Base-by-base conservation (phyloP, 2,888 invertebrate species). In the Alloplasta piceator region DNA sequence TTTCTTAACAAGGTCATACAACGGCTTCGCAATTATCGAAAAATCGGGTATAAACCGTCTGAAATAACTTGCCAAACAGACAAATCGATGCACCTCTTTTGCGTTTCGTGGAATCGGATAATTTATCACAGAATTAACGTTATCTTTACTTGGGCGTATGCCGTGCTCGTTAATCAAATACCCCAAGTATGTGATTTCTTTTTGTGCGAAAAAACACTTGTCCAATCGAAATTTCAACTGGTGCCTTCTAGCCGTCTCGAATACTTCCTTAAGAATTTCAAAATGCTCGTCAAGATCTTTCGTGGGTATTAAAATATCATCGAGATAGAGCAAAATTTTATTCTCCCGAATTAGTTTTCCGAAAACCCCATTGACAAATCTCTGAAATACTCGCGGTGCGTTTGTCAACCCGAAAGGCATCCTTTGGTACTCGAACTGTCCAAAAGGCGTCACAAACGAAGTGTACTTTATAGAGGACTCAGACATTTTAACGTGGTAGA, bases 161-260 rank as follows among this genome's bases (percentile, higher is more conserved):
- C 71, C 64, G 4, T 56, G 0, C 9, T 39, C 16, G 7, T n/a
- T 26, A 9, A 80, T 36, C 6, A 16, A 1, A 48, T 80, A 80
- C 1, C 80, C 80, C 4, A 80, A 36, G 46, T 73, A 77, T 0
- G 39, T 14, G 6, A 80, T 61, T 6, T 74, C 61, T 0, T 58
- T 84, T 61, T 84, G 83, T 39, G 72, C 3, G 43, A 78, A 73
- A 9, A 10, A n/a, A 58, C 81, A 77, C 68, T 81, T 81, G 26
- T 73, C 68, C 0, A 81, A 14, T 43, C 73, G 12, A 10, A 81
- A 73, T n/a, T 56, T 5, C 14, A 81, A 52, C 3, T 52, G 36
- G 48, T 70, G 10, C 6, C 70, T 7, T n/a, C 61, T 43, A 5
- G 76, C 80, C 7, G 70, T 16, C 41, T 14, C 5, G 7, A 84